Percentiles rank a stretch among this genome's conserved stretches.
Evolutionary conservation across 2,888 invertebrate species (phyloP).

Genomic region (Argyra leucocephala): DNA sequence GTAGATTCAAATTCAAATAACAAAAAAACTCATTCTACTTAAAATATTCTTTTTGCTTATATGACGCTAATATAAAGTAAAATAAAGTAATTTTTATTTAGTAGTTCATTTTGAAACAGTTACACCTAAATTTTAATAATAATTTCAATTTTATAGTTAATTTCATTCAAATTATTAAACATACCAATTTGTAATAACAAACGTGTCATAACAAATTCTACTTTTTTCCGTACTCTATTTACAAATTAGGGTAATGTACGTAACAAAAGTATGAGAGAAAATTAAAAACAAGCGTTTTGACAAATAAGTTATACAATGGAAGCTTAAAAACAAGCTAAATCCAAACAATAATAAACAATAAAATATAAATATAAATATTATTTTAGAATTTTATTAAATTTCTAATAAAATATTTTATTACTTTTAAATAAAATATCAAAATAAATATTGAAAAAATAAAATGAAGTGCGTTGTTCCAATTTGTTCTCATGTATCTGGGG

Average conservation of each 20-base stretch:
- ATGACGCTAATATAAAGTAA: no score
- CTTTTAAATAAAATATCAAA: not conserved
- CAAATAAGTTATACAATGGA: not conserved
- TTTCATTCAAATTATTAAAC: no score
- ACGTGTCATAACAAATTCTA: no score
- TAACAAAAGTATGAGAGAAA: not conserved
- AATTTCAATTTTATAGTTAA: no score
- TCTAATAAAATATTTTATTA: not conserved
- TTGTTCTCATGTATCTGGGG: conserved; percentile 3
- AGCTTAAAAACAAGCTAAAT: not conserved
- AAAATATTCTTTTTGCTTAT: no score
- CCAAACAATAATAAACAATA: not conserved
- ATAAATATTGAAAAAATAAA: not conserved
- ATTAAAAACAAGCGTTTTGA: not conserved
- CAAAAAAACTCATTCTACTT: no score
- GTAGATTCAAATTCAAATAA: no score
- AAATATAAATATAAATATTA: not conserved
- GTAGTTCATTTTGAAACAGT: no score
- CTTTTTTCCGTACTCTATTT: not conserved
- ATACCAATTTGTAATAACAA: no score
- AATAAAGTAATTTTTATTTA: no score
- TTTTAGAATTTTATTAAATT: not conserved
- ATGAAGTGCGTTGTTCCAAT: conserved; percentile 4
- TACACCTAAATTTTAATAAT: no score
- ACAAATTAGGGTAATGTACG: conserved; percentile 2